phyloP scores from a whole-genome alignment of 2,113 vertebrate species.

The Pterocles burchelli region DNA sequence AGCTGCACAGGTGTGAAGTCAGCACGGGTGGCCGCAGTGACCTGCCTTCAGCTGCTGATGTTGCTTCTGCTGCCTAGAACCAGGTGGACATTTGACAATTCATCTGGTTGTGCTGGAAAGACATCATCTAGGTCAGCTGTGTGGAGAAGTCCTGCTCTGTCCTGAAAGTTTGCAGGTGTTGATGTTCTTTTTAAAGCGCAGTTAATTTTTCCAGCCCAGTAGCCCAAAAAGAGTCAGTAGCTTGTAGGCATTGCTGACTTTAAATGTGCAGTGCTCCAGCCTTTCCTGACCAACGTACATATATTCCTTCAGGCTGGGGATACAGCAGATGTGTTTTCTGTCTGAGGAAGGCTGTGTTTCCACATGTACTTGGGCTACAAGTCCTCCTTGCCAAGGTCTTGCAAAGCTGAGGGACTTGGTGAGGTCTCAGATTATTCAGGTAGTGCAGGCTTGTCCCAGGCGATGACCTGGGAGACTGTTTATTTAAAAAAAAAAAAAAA shows the following conservation, averaged over 20 bases:
- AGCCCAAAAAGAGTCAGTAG: not conserved
- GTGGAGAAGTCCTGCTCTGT: not conserved
- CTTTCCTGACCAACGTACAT: not conserved
- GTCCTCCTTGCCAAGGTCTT: not conserved
- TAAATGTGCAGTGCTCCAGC: not conserved
- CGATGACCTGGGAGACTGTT: not conserved
- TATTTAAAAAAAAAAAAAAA: not conserved
- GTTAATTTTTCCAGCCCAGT: not conserved
- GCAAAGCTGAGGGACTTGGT: not conserved
- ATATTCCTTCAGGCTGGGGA: not conserved
- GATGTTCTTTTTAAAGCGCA: not conserved
- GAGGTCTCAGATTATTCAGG: not conserved
- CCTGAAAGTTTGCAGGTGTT: not conserved
- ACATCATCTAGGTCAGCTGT: not conserved
- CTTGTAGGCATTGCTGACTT: not conserved
- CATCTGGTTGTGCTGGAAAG: not conserved
- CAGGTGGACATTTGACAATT: not conserved
- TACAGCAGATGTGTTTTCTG: not conserved
- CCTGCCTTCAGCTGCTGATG: not conserved
- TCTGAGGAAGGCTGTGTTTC: not conserved
- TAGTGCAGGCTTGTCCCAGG: not conserved
- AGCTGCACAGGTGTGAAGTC: not conserved
- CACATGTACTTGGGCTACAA: not conserved
- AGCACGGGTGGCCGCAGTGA: rapidly evolving
- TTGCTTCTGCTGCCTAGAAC: not conserved